Base-by-base conservation (phyloP, 2,888 invertebrate species). In the Latheticus oryzae region DNA sequence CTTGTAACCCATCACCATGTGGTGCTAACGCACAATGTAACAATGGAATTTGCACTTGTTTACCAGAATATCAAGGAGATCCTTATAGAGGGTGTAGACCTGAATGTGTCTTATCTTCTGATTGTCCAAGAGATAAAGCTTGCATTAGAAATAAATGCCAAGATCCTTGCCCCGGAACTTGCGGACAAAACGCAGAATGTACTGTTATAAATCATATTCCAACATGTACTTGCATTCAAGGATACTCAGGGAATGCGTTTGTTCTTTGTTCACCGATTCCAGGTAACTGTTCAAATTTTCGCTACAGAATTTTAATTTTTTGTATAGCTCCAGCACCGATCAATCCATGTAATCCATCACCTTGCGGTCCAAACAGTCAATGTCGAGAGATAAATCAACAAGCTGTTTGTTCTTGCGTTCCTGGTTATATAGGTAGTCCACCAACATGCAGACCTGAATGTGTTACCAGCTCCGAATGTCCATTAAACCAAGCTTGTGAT, bases 121-220 rank as follows among this genome's bases (percentile, higher is more conserved):
- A 92, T 67, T 93, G 92, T 76, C 79, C 86, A 13, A 82, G 84
- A 67, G 82, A 87, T 72, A 84, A 83, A 71, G 87, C 91, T 58
- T 92, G 91, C 70, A 80, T 85, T 1, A 81, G 82, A 66, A 88
- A 87, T 72, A 90, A 91, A 77, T 93, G 93, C 72, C 74, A 81
- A 38, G 87, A 91, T 74, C 92, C 93, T 37, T 93, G 93, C 68
- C 86, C 87, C 4, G 88, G 87, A 58, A 89, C 88, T 12, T 93
- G 93, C 74, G 93, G 91, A 0, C 76, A 79, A 42, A 89, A 88
- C 72, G 91, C 93, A 1, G 74, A 86, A 40, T 93, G 93, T 70
- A 84, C 85, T 65, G 90, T 90, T 1, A 80, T 89, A 16, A 91
- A 91, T 73, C 91, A 91, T 67, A 83, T 90, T 51, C 89, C 90